Evolutionary conservation across 1,140 invertebrate genomes (phyloP), one percentile per base, ranked within the genome.

Genomic region (Bombus fervidus): DNA sequence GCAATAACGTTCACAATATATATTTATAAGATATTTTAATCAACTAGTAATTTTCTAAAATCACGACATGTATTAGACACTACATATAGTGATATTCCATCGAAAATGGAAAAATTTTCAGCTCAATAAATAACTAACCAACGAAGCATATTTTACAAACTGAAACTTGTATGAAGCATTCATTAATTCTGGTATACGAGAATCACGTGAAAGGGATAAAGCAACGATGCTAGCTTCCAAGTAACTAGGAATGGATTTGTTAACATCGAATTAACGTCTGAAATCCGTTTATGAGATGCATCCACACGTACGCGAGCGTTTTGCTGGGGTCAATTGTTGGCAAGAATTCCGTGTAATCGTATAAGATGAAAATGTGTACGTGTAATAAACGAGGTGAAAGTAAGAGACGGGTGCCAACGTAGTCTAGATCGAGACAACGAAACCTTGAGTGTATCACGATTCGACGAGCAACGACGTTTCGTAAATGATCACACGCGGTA

Each of bases 311-410:
- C 71, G 53, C 37, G 53, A 68, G n/a, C 69, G 43, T 81, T 81
- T 64, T 64, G 31, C 78, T 66, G 71, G 69, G 68, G 83, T 74
- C 77, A 74, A 75, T 85, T 37, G 71, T 85, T 71, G 28, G 78
- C 71, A 37, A 41, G 84, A 75, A 81, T 81, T 43, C 69, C 79
- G 84, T 72, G 79, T 79, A 66, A 74, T 81, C 79, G 78, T 47
- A 59, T 37, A 64, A 81, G 77, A 81, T 59, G 84, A 85, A 81
- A 85, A 73, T 57, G 83, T 71, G 83, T 85, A 47, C 68, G 76
- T 72, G 83, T 72, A 72, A 80, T 68, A 85, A 85, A 85, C 83
- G 84, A 81, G 84, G 84, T 85, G 84, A 85, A 85, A 85, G 84
- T 85, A 68, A 85, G 77, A 72, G 76, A 73, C 71, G 69, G 79